Base-by-base conservation (phyloP, 2,113 vertebrate genomes). In the Helogale parvula region DNA sequence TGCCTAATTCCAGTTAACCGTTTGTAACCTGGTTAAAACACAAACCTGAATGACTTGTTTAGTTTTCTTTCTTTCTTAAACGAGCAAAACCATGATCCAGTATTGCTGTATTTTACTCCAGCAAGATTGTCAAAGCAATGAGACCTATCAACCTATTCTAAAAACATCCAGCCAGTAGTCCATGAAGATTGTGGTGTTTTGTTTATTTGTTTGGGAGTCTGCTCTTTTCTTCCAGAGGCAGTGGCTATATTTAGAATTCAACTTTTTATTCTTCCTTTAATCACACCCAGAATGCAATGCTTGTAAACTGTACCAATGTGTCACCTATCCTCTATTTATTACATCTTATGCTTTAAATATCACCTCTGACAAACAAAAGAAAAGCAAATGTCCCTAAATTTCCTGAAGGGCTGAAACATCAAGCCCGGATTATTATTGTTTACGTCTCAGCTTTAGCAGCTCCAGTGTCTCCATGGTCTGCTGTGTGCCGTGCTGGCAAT, bases 391-490 rank as follows among this genome's bases (percentile, higher is more conserved):
- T 99, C 99, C 98, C 98, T 99, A 99, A 99, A 99, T 99, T 99
- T 99, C 99, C 99, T 99, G 99, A 99, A 99, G 99, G 99, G 99
- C 98, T 99, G 98, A 99, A 99, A 99, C 99, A 99, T 99, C 99
- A 99, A 99, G 99, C 99, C 98, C 94, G 98, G 99, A 99, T 99
- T 99, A 99, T 99, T 99, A 99, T 99, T 99, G 99, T 99, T 99
- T 99, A 99, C 99, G 99, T 99, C 99, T 99, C 99, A 99, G 99
- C 98, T 99, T 99, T 99, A 99, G 98, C 99, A 98, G 98, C 98
- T 97, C 99, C 99, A 98, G 99, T 98, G 99, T 99, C 99, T 99
- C 99, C 99, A 98, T 99, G 99, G 99, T 99, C 99, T 99, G 99
- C 98, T 98, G 99, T 99, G 98, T 98, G 98, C 98, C 77, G 98